phyloP scores from a whole-genome alignment of 2,888 invertebrate species.

The Callyntrura sp. region DNA sequence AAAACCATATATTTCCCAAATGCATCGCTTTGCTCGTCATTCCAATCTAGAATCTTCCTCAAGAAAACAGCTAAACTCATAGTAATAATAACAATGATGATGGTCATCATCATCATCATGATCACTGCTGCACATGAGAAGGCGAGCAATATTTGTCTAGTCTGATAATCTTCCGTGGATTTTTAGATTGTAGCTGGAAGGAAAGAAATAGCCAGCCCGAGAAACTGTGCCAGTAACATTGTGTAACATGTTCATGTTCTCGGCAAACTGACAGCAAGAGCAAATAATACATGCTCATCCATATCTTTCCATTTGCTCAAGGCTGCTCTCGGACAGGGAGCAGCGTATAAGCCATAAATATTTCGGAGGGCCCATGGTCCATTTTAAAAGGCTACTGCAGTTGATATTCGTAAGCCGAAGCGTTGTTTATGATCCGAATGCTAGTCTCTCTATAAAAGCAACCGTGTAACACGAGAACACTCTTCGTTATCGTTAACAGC shows the following conservation, averaged over 20 bases:
- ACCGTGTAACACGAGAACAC: constrained; percentile 7
- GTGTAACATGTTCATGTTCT: constrained; percentile 70
- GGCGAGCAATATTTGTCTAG: constrained; percentile 65
- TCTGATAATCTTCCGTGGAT: constrained; percentile 60
- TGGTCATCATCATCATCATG: neutral
- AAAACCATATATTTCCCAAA: constrained; percentile 39
- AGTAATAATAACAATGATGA: no score
- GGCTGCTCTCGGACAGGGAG: constrained; percentile 10
- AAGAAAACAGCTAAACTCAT: constrained; percentile 5
- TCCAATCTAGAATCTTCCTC: constrained; percentile 35
- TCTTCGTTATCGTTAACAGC: constrained; percentile 8
- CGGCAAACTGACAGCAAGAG: constrained; percentile 68
- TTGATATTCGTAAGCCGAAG: constrained; percentile 34
- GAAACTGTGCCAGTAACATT: constrained; percentile 52
- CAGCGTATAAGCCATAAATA: constrained; percentile 59
- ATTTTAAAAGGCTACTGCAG: constrained; percentile 66
- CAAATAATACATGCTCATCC: constrained; percentile 67
- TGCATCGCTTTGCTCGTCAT: constrained; percentile 43
- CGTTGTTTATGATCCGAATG: constrained; percentile 34
- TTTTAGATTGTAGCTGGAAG: constrained; percentile 50
- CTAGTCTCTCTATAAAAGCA: constrained; percentile 1
- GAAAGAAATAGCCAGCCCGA: constrained; percentile 12
- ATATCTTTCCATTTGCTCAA: constrained; percentile 58
- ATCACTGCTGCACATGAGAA: neutral
- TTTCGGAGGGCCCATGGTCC: constrained; percentile 38